Evolutionary conservation across 64 coral and sea anemone genomes (phyloP).

Genomic region (Platygyra sinensis): DNA sequence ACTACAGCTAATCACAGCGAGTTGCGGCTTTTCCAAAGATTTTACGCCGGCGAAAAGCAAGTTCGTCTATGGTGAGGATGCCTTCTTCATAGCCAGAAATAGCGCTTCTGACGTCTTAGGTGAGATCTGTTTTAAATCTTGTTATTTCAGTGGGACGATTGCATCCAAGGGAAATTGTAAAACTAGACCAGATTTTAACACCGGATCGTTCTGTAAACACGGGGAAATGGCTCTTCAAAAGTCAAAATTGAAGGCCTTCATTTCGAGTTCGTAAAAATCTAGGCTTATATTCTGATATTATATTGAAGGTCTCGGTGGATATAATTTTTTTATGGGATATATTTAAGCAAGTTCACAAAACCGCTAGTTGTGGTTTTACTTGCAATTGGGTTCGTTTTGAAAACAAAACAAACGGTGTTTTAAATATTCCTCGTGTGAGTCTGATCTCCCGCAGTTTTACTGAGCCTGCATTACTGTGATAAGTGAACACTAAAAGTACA

Average conservation of each 20-base stretch:
- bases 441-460: neutral
- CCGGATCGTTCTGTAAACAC: neutral
- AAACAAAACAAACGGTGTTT: neutral
- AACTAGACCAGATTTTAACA: neutral
- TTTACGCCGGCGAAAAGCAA: slow-evolving; percentile 61
- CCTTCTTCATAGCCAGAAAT: slow-evolving; percentile 85
- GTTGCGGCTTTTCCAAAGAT: slow-evolving; percentile 99
- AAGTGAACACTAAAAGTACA: neutral
- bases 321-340: neutral
- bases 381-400: neutral
- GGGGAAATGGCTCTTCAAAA: neutral
- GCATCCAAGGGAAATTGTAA: neutral
- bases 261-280: neutral
- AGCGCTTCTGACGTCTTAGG: slow-evolving; percentile 79
- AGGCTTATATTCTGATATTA: neutral
- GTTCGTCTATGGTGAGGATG: slow-evolving; percentile 96
- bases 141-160: neutral
- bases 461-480: neutral
- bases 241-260: neutral
- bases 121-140: slow-evolving; percentile 34
- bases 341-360: no score
- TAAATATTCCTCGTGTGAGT: neutral
- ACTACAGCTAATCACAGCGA: slow-evolving; percentile 80
- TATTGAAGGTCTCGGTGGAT: neutral
- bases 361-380: neutral